These are phyloP conservation scores for Agonopterix heracliana DNA, from an alignment of 2,888 invertebrate species.

Conservation along the genomic window DNA sequence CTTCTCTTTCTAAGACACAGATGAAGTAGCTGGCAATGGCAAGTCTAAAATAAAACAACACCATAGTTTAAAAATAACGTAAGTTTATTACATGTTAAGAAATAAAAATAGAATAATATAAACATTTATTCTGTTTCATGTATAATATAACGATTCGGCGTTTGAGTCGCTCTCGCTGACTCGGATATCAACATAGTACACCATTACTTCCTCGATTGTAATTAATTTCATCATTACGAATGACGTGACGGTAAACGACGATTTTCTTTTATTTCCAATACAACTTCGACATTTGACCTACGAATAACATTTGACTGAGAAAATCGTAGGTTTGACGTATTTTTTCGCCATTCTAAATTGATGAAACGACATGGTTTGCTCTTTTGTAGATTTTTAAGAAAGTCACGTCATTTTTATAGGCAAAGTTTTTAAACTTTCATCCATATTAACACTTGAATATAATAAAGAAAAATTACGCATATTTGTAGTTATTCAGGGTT, in stretches of 20 bases:
- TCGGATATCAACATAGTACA: conserved; percentile 2
- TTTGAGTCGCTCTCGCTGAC: no score
- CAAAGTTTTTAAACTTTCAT: conserved; percentile 35
- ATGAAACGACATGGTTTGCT: not conserved
- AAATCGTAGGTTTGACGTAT: not conserved
- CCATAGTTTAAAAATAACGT: conserved; percentile 72
- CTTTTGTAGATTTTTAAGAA: not conserved
- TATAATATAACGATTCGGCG: conserved; percentile 21
- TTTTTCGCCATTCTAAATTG: not conserved
- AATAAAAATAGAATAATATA: conserved; percentile 69
- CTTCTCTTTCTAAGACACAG: no score
- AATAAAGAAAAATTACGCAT: no score
- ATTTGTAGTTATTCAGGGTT: no score
- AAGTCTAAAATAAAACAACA: conserved; percentile 41
- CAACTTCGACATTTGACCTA: no score
- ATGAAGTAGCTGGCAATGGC: not conserved
- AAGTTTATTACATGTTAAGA: conserved; percentile 75
- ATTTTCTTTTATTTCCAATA: no score
- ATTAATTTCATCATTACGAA: no score
- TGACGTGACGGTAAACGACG: no score
- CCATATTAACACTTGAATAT: not conserved
- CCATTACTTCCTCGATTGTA: no score
- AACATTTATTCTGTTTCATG: conserved; percentile 63
- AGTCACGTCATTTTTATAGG: conserved; percentile 35
- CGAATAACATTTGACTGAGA: no score